A percentile compares a stretch with the other conserved stretches of the same genome.
phyloP scores from a whole-genome alignment of 2,797 vertebrate species.

The Helicolenus hilgendorfi region DNA sequence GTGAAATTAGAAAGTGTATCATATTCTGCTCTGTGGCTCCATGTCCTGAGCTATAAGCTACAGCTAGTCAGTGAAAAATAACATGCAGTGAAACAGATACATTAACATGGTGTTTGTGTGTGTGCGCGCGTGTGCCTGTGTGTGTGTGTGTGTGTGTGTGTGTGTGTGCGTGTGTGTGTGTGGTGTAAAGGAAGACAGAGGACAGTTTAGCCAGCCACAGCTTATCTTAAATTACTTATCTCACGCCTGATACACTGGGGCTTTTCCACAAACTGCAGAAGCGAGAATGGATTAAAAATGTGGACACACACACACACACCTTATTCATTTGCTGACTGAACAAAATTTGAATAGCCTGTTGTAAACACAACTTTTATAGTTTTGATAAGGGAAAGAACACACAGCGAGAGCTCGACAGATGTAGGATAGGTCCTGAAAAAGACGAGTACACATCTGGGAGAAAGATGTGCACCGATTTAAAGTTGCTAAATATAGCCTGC shows the following conservation, averaged over 20 bases:
- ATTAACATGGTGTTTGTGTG: slow-evolving; percentile 80
- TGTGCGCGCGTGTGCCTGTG: slow-evolving; percentile 4
- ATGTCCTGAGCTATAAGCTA: slow-evolving; percentile 87
- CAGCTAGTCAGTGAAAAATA: slow-evolving; percentile 88
- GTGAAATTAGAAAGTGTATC: slow-evolving; percentile 99
- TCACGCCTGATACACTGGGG: slow-evolving; percentile 67
- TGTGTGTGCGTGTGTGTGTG: background rate
- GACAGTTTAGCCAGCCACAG: slow-evolving; percentile 73
- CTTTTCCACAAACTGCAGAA: slow-evolving; percentile 63
- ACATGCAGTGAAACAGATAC: slow-evolving; percentile 86
- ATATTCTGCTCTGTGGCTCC: slow-evolving; percentile 91
- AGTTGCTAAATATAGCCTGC: background rate
- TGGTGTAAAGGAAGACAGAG: slow-evolving; percentile 52
- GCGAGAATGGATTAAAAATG: slow-evolving; percentile 59
- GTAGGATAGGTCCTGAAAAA: background rate
- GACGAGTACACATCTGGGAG: background rate
- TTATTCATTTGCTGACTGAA: slow-evolving; percentile 52
- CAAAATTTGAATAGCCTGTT: slow-evolving; percentile 49
- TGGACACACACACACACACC: slow-evolving; percentile 5
- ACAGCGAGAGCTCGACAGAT: slow-evolving; percentile 13
- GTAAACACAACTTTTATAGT: slow-evolving; percentile 53
- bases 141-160: slow-evolving; percentile 30
- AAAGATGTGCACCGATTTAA: background rate
- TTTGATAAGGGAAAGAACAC: slow-evolving; percentile 30
- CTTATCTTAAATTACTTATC: slow-evolving; percentile 86